Evolutionary conservation across 2,113 vertebrate species (phyloP).

Genomic region (Promerops cafer): DNA sequence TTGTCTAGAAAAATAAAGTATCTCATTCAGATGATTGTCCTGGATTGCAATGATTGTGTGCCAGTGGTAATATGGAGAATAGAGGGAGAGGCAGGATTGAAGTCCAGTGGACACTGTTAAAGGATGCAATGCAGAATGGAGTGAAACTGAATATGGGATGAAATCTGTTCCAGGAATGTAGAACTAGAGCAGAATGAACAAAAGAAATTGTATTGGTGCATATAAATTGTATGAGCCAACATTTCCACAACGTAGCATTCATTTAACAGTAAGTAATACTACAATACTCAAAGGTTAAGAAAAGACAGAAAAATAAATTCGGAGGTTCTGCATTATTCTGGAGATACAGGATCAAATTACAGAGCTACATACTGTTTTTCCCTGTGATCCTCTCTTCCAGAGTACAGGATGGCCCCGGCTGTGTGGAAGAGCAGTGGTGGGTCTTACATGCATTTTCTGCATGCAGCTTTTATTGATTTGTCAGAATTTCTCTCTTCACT

Average conservation of each 20-base stretch:
- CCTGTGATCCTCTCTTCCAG: not conserved
- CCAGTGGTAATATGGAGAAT: not conserved
- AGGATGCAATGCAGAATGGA: not conserved
- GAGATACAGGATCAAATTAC: not conserved
- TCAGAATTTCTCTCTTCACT: not conserved
- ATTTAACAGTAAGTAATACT: not conserved
- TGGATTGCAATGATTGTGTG: not conserved
- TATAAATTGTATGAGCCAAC: not conserved
- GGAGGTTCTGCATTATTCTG: not conserved
- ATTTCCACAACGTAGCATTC: not conserved
- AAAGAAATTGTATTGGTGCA: not conserved
- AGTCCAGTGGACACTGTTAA: not conserved
- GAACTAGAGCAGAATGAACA: not conserved
- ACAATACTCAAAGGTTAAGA: not conserved
- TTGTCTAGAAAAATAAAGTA: not conserved
- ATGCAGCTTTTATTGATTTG: not conserved
- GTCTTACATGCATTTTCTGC: not conserved
- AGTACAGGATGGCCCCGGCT: not conserved
- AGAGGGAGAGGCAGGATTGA: not conserved
- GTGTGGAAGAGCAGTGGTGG: not conserved
- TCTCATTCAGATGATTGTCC: not conserved
- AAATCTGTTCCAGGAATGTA: not conserved
- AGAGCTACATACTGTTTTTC: not conserved
- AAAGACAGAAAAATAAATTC: not conserved
- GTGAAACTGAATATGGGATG: not conserved